Percentiles rank a stretch among this genome's conserved stretches.
Evolutionary conservation across 1,140 invertebrate genomes (phyloP).

Genomic region (Lasioglossum albipes): DNA sequence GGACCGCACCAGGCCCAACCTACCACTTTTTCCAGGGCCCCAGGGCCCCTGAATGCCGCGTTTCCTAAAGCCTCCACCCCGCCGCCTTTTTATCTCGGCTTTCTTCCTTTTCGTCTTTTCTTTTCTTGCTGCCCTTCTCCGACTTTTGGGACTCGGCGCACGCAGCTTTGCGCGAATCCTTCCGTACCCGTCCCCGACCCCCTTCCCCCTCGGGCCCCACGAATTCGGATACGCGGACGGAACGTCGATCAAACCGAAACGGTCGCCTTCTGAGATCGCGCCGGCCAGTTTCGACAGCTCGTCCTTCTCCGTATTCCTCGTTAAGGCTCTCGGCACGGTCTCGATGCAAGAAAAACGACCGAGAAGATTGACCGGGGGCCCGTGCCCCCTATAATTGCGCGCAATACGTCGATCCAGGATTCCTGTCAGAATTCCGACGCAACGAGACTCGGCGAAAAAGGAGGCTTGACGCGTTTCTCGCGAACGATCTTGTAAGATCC

Average conservation of each 20-base stretch:
- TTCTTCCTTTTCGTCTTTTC: conserved; percentile 16
- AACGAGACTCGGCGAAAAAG: neutral
- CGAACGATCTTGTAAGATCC: too few relatives aligned
- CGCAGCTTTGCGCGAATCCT: neutral
- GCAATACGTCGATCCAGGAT: neutral
- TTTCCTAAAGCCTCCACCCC: conserved; percentile 66
- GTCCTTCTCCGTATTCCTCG: conserved; percentile 44
- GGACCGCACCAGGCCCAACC: conserved; percentile 55
- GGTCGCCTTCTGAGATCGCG: conserved; percentile 35
- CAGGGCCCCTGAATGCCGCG: conserved; percentile 67
- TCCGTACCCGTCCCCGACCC: neutral
- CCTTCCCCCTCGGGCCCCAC: neutral
- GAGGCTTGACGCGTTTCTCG: too few relatives aligned
- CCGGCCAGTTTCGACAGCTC: conserved; percentile 42
- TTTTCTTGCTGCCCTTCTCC: neutral
- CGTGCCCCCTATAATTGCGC: conserved; percentile 7
- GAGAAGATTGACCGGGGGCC: conserved; percentile 2
- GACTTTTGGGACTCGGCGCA: neutral
- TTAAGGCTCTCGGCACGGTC: conserved; percentile 31
- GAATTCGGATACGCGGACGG: conserved; percentile 3
- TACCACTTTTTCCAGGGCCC: conserved; percentile 72
- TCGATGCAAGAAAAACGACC: conserved; percentile 9
- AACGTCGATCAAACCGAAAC: conserved; percentile 30
- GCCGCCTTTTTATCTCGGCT: neutral
- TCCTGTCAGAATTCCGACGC: neutral